Base-by-base conservation (phyloP, 53 echinoderm and acorn worm genomes). In the Henricia sp. region DNA sequence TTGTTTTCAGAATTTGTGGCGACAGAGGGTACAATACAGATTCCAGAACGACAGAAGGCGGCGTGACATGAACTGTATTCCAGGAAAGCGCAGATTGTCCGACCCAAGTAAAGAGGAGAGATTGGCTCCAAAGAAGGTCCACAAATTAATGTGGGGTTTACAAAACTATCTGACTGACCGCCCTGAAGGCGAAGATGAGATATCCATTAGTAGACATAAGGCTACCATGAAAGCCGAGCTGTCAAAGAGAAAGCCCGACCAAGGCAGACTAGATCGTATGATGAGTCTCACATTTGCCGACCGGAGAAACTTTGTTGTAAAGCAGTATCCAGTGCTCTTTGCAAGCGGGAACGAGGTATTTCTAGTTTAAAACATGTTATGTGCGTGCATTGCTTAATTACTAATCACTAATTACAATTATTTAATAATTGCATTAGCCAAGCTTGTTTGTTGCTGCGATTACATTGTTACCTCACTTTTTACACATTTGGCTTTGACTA, bases 1-100 rank as follows among this genome's bases (percentile, higher is more conserved):
- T 72, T 32, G 6, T 72, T 76, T 57, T 76, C 51, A 86, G 86
- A 86, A 65, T 44, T 42, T 86, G 52, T 86, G 86, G 86, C 76
- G 60, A 16, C 60, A 74, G 25, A 20, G 86, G 16, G 44, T 86
- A 27, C 74, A 86, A 46, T 85, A 85, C 42, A 55, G 72, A 16
- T 85, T 85, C 36, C 62, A 62, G 35, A 85, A 85, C 28, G 39
- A 43, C 11, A 42, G 86, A 29, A 74, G 75, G 48, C 51, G 48
- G 19, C 8, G 35, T 3, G 52, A 48, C 6, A n/a, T n/a, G n/a
- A n/a, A n/a, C n/a, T 62, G 46, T 8, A 38, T 62, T 24, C 73
- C 58, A 50, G 57, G 75, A 64, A 86, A 86, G 41, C 60, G 75
- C 25, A 42, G 32, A 64, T 21, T 25, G 6, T 40, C 44, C 1